These are phyloP conservation scores for Mormyrus proboscirostris DNA, from an alignment of 2,797 vertebrate species.

Conservation along the genomic window DNA sequence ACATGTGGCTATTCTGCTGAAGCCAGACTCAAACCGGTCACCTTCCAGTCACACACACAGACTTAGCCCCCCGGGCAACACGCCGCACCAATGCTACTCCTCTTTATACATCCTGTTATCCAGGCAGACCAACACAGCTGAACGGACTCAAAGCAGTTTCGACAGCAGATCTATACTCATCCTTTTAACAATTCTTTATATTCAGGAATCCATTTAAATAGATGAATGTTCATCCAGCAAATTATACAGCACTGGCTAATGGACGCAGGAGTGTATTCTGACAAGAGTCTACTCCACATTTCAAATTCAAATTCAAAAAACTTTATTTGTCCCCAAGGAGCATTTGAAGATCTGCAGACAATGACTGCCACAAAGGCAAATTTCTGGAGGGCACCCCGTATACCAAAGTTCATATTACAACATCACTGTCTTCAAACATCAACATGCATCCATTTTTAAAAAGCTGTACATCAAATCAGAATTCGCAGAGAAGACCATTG, in stretches of 20 bases:
- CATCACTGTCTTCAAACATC: neutral
- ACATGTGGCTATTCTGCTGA: neutral
- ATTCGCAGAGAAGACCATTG: neutral
- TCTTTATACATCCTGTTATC: neutral
- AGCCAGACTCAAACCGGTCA: neutral
- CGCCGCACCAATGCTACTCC: neutral
- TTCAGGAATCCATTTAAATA: neutral
- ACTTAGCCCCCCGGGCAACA: neutral
- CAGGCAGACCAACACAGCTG: neutral
- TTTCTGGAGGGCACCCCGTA: neutral
- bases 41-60: neutral
- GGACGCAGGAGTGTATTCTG: neutral
- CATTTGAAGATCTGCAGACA: neutral
- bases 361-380: neutral
- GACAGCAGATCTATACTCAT: neutral
- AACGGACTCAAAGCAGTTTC: neutral
- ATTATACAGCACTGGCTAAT: neutral
- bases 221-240: neutral
- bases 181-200: neutral
- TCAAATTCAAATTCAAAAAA: no score
- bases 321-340: no score
- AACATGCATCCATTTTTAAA: neutral
- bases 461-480: neutral
- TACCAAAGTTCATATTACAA: neutral
- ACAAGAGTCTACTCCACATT: neutral